Conservation (phyloP, 1,140 invertebrate genomes). For the Drosophila lacertosa region DNA sequence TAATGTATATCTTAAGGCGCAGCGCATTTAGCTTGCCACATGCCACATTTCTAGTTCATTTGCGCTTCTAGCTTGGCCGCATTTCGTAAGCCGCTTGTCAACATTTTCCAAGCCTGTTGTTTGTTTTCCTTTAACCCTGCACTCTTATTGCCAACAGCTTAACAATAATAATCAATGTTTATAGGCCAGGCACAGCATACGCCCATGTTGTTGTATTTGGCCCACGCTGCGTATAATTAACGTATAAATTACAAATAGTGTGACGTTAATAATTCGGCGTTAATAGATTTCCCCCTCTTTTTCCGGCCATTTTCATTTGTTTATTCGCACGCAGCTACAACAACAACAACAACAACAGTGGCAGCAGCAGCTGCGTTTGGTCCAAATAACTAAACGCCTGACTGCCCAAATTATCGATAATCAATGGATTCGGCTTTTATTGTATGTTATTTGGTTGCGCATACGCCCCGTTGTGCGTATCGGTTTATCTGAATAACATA, state of each 20-base stretch:
- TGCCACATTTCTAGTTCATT: constrained; percentile 40
- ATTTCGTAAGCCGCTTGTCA: constrained; percentile 13
- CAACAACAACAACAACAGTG: constrained; percentile 27
- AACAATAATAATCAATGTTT: constrained; percentile 52
- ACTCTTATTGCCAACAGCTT: neutral
- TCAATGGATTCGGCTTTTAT: constrained; percentile 77
- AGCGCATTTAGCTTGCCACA: constrained; percentile 5
- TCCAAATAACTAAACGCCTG: constrained; percentile 25
- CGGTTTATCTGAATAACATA: constrained; percentile 67
- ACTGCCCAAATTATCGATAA: constrained; percentile 75
- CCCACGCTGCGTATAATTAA: constrained; percentile 66
- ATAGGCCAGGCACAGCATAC: constrained; percentile 14
- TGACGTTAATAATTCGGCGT: constrained; percentile 80
- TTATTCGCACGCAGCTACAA: constrained; percentile 50
- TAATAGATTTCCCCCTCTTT: constrained; percentile 79
- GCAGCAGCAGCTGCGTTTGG: constrained; percentile 43
- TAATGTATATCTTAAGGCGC: constrained; percentile 54
- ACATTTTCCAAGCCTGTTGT: neutral
- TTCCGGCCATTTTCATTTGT: constrained; percentile 68
- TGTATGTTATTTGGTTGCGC: constrained; percentile 45
- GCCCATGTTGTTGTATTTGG: neutral
- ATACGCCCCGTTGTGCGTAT: constrained; percentile 47
- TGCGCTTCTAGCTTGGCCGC: constrained; percentile 36
- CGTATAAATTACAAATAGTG: constrained; percentile 81
- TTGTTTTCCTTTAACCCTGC: neutral